phyloP scores from a whole-genome alignment of 1,140 invertebrate genomes.

The Leptoteleia sp. region DNA sequence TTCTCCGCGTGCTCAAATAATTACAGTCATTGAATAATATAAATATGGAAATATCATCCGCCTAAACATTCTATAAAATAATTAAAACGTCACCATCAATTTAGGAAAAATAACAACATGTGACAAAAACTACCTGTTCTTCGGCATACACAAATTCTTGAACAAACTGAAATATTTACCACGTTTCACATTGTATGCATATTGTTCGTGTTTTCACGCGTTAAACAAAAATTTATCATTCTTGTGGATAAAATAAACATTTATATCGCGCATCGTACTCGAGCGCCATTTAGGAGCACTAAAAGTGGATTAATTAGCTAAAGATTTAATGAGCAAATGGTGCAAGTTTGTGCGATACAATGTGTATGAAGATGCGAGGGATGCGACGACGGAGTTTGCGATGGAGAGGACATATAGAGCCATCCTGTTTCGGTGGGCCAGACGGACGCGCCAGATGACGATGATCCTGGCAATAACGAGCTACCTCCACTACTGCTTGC shows the following conservation, averaged over 20 bases:
- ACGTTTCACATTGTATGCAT: background rate
- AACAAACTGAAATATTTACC: too few relatives aligned
- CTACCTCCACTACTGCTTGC: conserved; percentile 69
- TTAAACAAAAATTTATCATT: conserved; percentile 13
- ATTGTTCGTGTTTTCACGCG: background rate
- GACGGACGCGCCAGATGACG: conserved; percentile 64
- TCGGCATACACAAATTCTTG: too few relatives aligned
- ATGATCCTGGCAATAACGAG: conserved; percentile 63
- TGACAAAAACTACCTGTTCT: too few relatives aligned
- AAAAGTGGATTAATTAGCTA: conserved; percentile 63
- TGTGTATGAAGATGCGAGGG: conserved; percentile 73
- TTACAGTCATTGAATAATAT: too few relatives aligned
- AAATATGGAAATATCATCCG: too few relatives aligned
- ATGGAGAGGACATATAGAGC: conserved; percentile 72
- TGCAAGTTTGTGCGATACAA: conserved; percentile 80
- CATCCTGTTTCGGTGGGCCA: conserved; percentile 69
- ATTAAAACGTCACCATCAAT: too few relatives aligned
- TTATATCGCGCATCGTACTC: background rate
- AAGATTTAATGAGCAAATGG: conserved; percentile 82
- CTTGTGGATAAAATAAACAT: conserved; percentile 5
- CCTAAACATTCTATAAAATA: too few relatives aligned
- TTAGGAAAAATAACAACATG: too few relatives aligned
- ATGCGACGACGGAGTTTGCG: conserved; percentile 71
- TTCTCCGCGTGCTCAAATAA: too few relatives aligned
- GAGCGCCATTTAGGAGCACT: conserved; percentile 8